Percentiles rank a stretch among this genome's conserved stretches.
Conservation (phyloP, 2,113 vertebrate species). For the Limanda limanda region DNA sequence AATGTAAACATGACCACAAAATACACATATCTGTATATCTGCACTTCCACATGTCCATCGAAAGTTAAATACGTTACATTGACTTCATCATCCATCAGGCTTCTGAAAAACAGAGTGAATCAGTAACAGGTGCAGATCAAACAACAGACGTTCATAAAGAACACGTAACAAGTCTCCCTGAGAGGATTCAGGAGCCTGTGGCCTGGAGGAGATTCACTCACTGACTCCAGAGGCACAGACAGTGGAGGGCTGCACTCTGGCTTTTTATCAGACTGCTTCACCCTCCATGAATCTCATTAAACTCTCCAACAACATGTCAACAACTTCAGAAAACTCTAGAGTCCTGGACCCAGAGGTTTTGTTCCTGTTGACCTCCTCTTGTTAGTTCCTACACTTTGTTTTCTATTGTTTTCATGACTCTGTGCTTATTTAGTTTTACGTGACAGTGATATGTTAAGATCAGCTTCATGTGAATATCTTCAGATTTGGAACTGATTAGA, state of each 20-base stretch:
- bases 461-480: no score
- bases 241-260: background rate
- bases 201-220: background rate
- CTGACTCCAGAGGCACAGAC: background rate
- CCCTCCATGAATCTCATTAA: constrained; percentile 41
- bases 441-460: no score
- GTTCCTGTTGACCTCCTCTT: background rate
- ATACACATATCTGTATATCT: constrained; percentile 21
- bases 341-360: background rate
- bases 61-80: background rate
- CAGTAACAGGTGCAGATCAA: background rate
- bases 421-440: no score
- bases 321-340: background rate
- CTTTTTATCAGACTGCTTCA: constrained; percentile 1
- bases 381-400: no score
- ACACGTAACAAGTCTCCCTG: no score
- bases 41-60: constrained; percentile 5
- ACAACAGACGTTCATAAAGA: background rate
- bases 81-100: background rate
- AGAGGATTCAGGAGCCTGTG: no score
- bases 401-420: no score
- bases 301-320: background rate
- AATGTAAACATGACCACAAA: constrained; percentile 14
- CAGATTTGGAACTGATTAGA: no score
- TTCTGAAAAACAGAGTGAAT: background rate